Conservation (phyloP, 1,140 invertebrate species). For the Chrysoperla carnea region DNA sequence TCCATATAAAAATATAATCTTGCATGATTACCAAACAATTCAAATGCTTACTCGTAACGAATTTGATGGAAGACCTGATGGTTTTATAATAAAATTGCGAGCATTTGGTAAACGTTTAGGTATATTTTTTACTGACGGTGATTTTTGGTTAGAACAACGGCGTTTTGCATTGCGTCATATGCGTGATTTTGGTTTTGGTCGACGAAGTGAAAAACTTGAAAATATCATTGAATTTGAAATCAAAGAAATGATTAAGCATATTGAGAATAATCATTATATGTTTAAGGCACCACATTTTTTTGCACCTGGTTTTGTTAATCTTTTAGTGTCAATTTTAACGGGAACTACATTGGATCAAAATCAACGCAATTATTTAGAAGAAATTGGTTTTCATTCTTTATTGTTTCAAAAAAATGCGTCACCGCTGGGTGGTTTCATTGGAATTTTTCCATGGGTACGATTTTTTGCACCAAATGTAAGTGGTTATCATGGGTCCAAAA, state of each 20-base stretch:
- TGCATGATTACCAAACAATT: conserved; percentile 20
- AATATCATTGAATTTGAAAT: conserved; percentile 28
- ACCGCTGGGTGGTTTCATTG: too few relatives aligned
- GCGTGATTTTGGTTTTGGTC: conserved; percentile 55
- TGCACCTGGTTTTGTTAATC: too few relatives aligned
- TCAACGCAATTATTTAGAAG: too few relatives aligned
- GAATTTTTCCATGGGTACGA: too few relatives aligned
- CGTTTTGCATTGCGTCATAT: conserved; percentile 49
- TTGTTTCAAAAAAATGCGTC: too few relatives aligned
- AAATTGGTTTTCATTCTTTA: too few relatives aligned
- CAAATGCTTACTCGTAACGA: conserved; percentile 21
- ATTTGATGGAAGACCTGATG: conserved; percentile 22
- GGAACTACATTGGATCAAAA: too few relatives aligned
- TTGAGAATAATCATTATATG: too few relatives aligned
- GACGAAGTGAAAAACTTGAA: conserved; percentile 33
- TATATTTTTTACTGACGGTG: conserved; percentile 44
- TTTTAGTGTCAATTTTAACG: too few relatives aligned
- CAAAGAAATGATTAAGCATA: conserved; percentile 26
- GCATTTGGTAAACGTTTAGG: conserved; percentile 21
- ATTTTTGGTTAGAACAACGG: conserved; percentile 49
- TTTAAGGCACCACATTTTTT: too few relatives aligned
- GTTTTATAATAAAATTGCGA: not conserved
- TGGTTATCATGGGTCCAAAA: too few relatives aligned
- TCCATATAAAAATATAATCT: conserved; percentile 13
- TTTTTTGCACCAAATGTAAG: too few relatives aligned